These are phyloP conservation scores for Phylloscopus whistleri DNA, from an alignment of 2,113 vertebrate genomes.

Conservation along the genomic window DNA sequence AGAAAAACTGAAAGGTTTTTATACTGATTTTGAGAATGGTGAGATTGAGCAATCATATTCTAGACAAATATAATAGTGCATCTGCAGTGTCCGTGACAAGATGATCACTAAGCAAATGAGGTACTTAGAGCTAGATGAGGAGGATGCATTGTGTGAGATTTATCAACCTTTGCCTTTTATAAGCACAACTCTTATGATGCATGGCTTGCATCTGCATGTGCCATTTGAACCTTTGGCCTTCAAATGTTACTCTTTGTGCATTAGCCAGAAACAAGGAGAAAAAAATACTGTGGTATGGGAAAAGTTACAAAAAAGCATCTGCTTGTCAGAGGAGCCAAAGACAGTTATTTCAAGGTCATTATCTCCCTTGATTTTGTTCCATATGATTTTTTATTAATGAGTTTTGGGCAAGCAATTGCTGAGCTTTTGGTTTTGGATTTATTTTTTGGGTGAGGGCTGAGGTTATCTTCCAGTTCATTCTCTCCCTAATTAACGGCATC, in stretches of 20 bases:
- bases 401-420: background rate
- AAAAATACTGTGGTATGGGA: background rate
- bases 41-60: background rate
- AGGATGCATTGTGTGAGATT: background rate
- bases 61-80: background rate
- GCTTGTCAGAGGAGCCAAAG: background rate
- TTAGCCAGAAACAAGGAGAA: background rate
- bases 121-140: background rate
- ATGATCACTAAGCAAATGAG: background rate
- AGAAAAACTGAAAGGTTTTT: background rate
- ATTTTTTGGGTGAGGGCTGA: background rate
- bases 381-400: slow-evolving; percentile 10
- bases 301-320: background rate
- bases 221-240: background rate
- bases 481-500: background rate
- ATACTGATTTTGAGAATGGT: background rate
- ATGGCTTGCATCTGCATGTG: background rate
- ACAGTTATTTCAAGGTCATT: background rate
- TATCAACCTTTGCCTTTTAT: background rate
- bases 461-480: background rate
- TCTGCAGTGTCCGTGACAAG: background rate
- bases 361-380: background rate
- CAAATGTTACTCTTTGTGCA: background rate
- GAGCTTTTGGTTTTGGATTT: slow-evolving; percentile 11
- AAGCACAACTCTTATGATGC: accelerated